Evolutionary conservation across 2,113 vertebrate genomes (phyloP).

Genomic region (Hyperoodon ampullatus): DNA sequence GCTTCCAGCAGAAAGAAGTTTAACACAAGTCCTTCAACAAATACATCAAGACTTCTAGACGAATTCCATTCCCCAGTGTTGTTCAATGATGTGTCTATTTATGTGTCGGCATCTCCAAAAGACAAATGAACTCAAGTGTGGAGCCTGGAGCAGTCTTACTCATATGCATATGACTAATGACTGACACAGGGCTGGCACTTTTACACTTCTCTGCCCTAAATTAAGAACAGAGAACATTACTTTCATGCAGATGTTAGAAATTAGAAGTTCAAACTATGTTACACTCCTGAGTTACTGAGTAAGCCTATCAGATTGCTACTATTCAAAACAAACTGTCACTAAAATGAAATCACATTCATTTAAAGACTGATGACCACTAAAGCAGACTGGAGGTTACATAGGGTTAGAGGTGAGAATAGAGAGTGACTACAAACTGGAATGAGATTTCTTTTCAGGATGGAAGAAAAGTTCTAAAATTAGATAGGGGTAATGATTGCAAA

Average conservation of each 20-base stretch:
- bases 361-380: not conserved
- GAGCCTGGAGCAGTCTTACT: not conserved
- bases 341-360: not conserved
- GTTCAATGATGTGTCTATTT: not conserved
- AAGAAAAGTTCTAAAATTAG: not conserved
- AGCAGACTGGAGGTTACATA: not conserved
- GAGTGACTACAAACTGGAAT: not conserved
- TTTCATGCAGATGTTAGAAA: not conserved
- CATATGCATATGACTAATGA: not conserved
- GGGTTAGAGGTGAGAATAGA: not conserved
- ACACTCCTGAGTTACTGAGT: not conserved
- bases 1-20: slow-evolving; percentile 10
- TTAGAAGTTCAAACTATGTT: not conserved
- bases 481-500: not conserved
- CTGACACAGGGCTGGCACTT: not conserved
- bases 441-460: not conserved
- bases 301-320: not conserved
- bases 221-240: not conserved
- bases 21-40: not conserved
- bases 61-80: not conserved
- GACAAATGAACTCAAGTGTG: not conserved
- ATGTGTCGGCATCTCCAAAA: not conserved
- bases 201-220: not conserved
- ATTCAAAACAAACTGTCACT: not conserved
- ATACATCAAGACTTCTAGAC: not conserved